Base-by-base conservation (phyloP, 2,797 vertebrate species). In the Lacerta bilineata region DNA sequence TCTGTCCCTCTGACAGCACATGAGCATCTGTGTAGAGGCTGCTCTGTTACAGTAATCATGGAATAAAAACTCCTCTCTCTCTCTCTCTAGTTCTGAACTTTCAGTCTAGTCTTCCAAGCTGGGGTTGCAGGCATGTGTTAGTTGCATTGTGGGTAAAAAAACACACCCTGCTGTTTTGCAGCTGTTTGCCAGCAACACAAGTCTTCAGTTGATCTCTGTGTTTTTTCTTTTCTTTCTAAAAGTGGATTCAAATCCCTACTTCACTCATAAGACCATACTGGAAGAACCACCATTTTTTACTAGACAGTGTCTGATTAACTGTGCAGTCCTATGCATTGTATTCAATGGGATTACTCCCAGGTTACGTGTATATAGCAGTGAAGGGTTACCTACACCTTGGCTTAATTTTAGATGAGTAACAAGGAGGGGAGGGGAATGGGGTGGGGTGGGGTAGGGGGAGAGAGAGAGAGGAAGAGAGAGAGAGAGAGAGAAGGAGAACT, bases 61-160 rank as follows among this genome's bases (percentile, higher is more conserved):
- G 74, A 72, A 85, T 43, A 23, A 46, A 36, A 29, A 39, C 13
- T 55, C 50, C 50, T n/a, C 11, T 5, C 61, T 33, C n/a, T n/a
- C n/a, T n/a, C 33, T 68, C 39, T 39, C 39, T 43, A 68, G 41
- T 33, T 68, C 61, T 77, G 61, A 68, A 8, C 61, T 68, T 61
- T 33, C 68, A 71, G 18, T 33, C n/a, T 84, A 71, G 18, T 33
- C n/a, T 84, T 88, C 74, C 81, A 78, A 64, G 33, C 10, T 83
- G 25, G 33, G 43, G 46, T 69, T 55, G 68, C 59, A 15, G 41
- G 43, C 8, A 27, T 36, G 17, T 39, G 41, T 36, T 69, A 76
- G 61, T 20, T 39, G 18, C 15, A 68, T 29, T 64, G 59, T 83
- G 61, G 25, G 9, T 69, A 77, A 23, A 83, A 33, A 3, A 8